These are phyloP conservation scores for Myotis findleyi DNA, from an alignment of 2,797 vertebrate genomes.

Conservation along the genomic window DNA sequence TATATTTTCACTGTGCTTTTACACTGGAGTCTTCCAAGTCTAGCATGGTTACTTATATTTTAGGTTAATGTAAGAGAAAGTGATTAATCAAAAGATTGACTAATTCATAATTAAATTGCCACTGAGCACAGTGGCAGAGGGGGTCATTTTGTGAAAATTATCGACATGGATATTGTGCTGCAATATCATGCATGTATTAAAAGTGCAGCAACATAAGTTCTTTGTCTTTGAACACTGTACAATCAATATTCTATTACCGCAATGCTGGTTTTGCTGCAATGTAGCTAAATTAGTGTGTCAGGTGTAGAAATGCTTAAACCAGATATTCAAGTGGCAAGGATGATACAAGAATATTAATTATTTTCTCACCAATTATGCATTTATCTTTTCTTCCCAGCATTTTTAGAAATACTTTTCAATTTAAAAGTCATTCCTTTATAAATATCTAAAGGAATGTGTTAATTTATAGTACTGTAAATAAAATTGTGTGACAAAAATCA, in stretches of 20 bases:
- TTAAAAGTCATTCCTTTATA: constrained; percentile 65
- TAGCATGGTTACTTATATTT: constrained; percentile 75
- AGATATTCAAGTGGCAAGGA: constrained; percentile 57
- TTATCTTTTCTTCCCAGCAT: constrained; percentile 14
- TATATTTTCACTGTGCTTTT: constrained; percentile 55
- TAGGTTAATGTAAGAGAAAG: constrained; percentile 76
- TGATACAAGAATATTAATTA: constrained; percentile 77
- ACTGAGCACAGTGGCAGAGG: constrained; percentile 47
- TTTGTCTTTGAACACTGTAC: constrained; percentile 80
- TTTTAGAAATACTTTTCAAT: constrained; percentile 42
- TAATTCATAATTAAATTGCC: constrained; percentile 81
- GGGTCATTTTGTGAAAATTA: constrained; percentile 79
- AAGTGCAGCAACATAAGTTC: constrained; percentile 79
- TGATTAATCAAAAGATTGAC: constrained; percentile 69
- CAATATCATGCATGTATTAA: constrained; percentile 80
- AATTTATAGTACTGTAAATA: constrained; percentile 19
- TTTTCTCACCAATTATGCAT: constrained; percentile 55
- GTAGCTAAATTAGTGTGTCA: constrained; percentile 83
- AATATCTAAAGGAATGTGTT: not conserved
- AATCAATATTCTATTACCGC: constrained; percentile 87
- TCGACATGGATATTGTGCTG: constrained; percentile 70
- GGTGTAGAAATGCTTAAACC: constrained; percentile 71
- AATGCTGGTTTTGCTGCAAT: constrained; percentile 71
- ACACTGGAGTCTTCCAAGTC: constrained; percentile 56
- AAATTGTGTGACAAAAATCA: not conserved